Conservation (phyloP, 2,113 vertebrate species). For the Crotalus helleri region DNA sequence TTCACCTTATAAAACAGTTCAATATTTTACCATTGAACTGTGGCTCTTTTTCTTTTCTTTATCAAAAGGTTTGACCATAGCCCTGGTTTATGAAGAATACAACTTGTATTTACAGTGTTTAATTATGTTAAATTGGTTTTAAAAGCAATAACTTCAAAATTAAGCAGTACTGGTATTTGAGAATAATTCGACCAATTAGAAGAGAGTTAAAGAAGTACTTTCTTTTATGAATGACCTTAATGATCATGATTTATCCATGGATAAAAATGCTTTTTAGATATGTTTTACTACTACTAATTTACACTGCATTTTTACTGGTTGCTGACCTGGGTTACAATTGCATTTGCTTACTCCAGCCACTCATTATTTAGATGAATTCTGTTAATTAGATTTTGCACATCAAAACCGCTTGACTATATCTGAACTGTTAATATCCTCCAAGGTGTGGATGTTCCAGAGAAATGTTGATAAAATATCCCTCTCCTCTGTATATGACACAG, state of each 20-base stretch:
- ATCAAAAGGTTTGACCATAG: neutral
- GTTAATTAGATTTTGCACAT: neutral
- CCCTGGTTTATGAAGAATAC: neutral
- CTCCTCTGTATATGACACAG: constrained; percentile 31
- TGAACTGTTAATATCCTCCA: constrained; percentile 25
- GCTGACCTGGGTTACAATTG: neutral
- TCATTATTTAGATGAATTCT: neutral
- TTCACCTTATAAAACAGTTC: neutral
- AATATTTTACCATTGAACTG: neutral
- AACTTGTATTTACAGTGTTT: neutral
- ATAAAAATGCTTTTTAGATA: neutral
- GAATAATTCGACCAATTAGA: neutral
- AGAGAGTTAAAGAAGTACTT: neutral
- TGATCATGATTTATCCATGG: neutral
- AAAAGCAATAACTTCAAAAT: neutral
- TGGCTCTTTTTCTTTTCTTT: neutral
- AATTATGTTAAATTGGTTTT: neutral
- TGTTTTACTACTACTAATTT: neutral
- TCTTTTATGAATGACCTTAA: neutral
- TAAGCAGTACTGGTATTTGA: neutral
- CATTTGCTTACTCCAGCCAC: neutral
- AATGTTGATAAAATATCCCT: constrained; percentile 41
- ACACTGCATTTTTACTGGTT: neutral
- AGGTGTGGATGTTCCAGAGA: constrained; percentile 26
- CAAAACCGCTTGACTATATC: neutral